Evolutionary conservation across 2,797 vertebrate genomes (phyloP), one percentile per base, ranked within the genome.

Genomic region (Rhynchonycteris naso): DNA sequence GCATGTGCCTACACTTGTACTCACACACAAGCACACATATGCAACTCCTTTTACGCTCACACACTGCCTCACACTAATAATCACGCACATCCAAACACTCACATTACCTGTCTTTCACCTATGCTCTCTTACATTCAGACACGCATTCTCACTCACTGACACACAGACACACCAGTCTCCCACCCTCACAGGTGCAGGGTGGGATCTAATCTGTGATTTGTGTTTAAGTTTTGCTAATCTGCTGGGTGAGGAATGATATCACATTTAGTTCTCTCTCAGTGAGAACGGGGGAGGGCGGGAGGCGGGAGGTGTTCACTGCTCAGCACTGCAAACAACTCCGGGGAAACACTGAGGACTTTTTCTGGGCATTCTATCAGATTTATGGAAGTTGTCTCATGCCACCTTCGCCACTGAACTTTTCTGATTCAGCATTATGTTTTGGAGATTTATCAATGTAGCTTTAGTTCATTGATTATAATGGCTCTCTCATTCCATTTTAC

Each of bases 221-320:
- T 3, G 8, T 35, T 50, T 43, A 68, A n/a, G 33, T 33, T 24
- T 28, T 6, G 5, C 52, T 24, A 5, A 14, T 30, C 63, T n/a
- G 15, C 54, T 12, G 30, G n/a, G 74, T 22, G 0, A 47, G n/a
- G 33, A 50, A 11, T 35, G 56, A 26, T 33, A 33, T 33, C 8
- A 1, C 22, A 0, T 0, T 18, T 2, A 26, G 56, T 1, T 22
- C 43, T 26, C 5, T 35, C 75, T n/a, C 35, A 9, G 24, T 1
- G 63, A 19, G 4, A 6, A 1, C 18, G 18, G 38, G n/a, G 0
- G 4, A 2, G 22, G 3, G 33, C 24, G 30, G 9, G 69, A 14
- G 86, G 69, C n/a, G 24, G 38, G 52, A 2, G 38, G 74, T 9
- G 24, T 16, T 19, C 21, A 21, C 50, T 4, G 26, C 78, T 11